Evolutionary conservation across 2,797 vertebrate genomes (phyloP).

Genomic region (Eulemur albifrons): DNA sequence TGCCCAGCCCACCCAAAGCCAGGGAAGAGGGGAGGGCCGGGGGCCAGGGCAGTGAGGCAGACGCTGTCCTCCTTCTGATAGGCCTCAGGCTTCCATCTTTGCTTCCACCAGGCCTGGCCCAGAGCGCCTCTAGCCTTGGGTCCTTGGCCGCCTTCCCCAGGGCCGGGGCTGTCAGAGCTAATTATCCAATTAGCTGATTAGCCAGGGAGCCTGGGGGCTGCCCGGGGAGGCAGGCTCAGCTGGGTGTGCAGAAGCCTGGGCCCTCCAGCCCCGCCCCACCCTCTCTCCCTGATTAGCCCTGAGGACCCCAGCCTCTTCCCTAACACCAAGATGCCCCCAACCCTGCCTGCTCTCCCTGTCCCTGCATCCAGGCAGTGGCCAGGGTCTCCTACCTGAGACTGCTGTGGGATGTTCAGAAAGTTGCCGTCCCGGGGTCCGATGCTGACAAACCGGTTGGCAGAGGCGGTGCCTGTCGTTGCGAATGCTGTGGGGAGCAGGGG

Average conservation of each 20-base stretch:
- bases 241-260: not conserved
- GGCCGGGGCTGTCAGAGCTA: slow-evolving; percentile 68
- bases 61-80: not conserved
- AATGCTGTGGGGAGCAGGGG: slow-evolving; percentile 88
- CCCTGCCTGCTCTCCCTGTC: not conserved
- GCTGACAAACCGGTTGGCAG: slow-evolving; percentile 99
- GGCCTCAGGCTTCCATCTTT: slow-evolving; percentile 25
- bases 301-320: not conserved
- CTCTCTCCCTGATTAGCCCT: not conserved
- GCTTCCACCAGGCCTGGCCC: slow-evolving; percentile 41
- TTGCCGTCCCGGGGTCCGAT: slow-evolving; percentile 99
- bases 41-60: not conserved
- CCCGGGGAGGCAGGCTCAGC: slow-evolving; percentile 58
- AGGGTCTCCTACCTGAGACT: slow-evolving; percentile 91
- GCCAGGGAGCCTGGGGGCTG: slow-evolving; percentile 61
- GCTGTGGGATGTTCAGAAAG: slow-evolving; percentile 98
- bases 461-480: slow-evolving; percentile 96
- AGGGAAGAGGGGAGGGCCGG: not conserved
- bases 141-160: slow-evolving; percentile 68
- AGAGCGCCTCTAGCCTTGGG: slow-evolving; percentile 34
- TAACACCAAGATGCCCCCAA: not conserved
- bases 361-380: not conserved
- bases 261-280: not conserved
- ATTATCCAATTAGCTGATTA: slow-evolving; percentile 78
- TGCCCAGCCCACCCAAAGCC: slow-evolving; percentile 47